A percentile compares a stretch with the other conserved stretches of the same genome.
phyloP scores from a whole-genome alignment of 1,140 invertebrate genomes.

The Sycophila sp. region DNA sequence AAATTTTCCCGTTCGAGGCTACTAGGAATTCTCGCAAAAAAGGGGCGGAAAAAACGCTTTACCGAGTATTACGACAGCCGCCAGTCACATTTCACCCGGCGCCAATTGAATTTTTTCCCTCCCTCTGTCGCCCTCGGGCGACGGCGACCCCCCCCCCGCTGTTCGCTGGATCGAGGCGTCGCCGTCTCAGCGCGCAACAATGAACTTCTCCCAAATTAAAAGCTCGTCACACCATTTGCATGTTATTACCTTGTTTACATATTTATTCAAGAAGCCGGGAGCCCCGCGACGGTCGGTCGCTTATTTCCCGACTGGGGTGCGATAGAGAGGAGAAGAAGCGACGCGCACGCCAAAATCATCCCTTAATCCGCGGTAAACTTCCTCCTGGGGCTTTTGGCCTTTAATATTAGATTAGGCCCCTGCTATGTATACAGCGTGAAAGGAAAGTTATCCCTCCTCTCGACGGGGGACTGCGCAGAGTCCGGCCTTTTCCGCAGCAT shows the following conservation, averaged over 20 bases:
- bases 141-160: not conserved
- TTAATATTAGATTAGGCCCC: constrained; percentile 55
- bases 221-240: constrained; percentile 56
- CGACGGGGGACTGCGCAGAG: not conserved
- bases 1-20: no score
- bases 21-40: no score
- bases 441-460: constrained; percentile 31
- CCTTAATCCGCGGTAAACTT: constrained; percentile 47
- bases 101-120: not conserved
- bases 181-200: not conserved
- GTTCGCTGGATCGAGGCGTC: not conserved
- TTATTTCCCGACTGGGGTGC: constrained; percentile 29
- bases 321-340: not conserved
- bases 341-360: constrained; percentile 41
- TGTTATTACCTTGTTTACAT: constrained; percentile 65
- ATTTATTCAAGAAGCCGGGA: constrained; percentile 56
- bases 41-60: no score
- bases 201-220: constrained; percentile 39
- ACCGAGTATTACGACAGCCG: not conserved
- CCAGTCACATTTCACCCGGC: no score
- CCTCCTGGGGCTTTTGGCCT: constrained; percentile 39
- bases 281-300: not conserved
- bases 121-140: not conserved
- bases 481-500: no score
- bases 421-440: constrained; percentile 30